Evolutionary conservation across 2,797 vertebrate species (phyloP).

Genomic region (Malacoraja senta): DNA sequence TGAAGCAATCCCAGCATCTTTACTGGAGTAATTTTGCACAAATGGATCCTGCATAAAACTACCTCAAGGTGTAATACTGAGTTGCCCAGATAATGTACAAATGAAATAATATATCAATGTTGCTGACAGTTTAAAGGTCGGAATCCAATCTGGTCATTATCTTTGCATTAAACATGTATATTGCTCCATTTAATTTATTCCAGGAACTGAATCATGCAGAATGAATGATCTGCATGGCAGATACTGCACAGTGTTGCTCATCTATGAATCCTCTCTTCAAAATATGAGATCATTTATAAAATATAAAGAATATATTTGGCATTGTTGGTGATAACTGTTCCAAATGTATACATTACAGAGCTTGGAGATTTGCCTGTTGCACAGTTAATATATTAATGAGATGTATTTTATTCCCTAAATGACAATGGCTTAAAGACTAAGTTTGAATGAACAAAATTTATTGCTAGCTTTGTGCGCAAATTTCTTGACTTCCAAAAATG

Average conservation of each 20-base stretch:
- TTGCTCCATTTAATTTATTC: not conserved
- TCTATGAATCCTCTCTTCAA: not conserved
- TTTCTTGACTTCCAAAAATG: not conserved
- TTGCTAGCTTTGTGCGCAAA: not conserved
- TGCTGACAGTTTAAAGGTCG: slow-evolving; percentile 24
- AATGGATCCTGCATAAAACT: not conserved
- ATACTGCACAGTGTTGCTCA: not conserved
- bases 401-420: not conserved
- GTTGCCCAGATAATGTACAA: not conserved
- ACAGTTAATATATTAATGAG: not conserved
- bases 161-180: slow-evolving; percentile 17
- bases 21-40: not conserved
- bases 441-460: not conserved
- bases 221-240: not conserved
- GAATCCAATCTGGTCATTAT: slow-evolving; percentile 22
- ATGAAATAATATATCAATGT: slow-evolving; percentile 15
- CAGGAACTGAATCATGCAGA: not conserved
- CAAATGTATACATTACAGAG: not conserved
- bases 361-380: not conserved
- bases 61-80: not conserved
- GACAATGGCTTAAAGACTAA: not conserved
- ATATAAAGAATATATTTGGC: not conserved
- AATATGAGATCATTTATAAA: slow-evolving; percentile 5
- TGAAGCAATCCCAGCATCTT: not conserved
- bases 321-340: not conserved